Evolutionary conservation across 2,888 invertebrate genomes (phyloP).

Genomic region (Lochmaea crataegi): DNA sequence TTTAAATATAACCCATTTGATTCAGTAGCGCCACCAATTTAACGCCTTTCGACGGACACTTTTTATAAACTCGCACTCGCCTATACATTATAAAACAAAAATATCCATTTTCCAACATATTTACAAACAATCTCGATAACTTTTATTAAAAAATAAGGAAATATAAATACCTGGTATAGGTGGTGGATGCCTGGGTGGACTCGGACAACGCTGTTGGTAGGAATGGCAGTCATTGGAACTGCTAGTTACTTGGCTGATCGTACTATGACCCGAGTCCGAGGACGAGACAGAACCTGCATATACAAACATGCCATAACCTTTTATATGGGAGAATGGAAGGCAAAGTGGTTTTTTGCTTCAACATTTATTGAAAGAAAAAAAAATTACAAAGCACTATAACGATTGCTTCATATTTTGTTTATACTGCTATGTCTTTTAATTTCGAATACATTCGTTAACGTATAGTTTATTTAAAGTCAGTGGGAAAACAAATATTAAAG

Average conservation of each 20-base stretch:
- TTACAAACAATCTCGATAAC: neutral
- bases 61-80: too few species aligned
- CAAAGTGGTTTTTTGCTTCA: conserved; percentile 6
- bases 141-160: neutral
- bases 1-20: too few species aligned
- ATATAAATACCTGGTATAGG: conserved; percentile 61
- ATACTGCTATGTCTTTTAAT: too few species aligned
- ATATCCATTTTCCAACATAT: neutral
- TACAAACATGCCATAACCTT: conserved; percentile 55
- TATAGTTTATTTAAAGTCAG: too few species aligned
- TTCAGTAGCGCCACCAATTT: too few species aligned
- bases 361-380: neutral
- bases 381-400: too few species aligned
- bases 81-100: neutral
- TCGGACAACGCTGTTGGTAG: conserved; percentile 61
- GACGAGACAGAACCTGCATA: conserved; percentile 86
- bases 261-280: conserved; percentile 91
- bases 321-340: conserved; percentile 22
- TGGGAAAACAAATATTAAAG: too few species aligned
- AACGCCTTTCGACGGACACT: too few species aligned
- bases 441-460: too few species aligned
- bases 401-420: too few species aligned
- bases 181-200: conserved; percentile 61
- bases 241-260: conserved; percentile 73
- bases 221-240: conserved; percentile 65